phyloP scores from a whole-genome alignment of 2,888 invertebrate genomes.

The Chrysotoxum bicinctum region DNA sequence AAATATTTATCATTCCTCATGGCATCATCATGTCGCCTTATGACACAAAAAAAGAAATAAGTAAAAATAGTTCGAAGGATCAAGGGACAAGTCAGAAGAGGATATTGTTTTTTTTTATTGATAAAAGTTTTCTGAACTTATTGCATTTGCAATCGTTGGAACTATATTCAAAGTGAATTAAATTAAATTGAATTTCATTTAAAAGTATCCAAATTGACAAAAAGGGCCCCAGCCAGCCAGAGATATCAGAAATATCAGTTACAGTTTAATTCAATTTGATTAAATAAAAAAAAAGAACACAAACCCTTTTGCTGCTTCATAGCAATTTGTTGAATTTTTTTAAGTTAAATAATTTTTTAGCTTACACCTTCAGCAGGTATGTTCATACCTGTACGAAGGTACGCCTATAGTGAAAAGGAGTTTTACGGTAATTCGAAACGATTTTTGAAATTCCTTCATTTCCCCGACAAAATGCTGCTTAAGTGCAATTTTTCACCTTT shows the following conservation, averaged over 20 bases:
- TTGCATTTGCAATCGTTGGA: background rate
- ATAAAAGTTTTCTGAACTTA: conserved; percentile 5
- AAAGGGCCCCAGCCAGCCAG: too few relatives aligned
- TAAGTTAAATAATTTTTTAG: background rate
- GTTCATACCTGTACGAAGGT: background rate
- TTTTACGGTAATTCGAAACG: conserved; percentile 43
- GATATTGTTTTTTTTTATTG: background rate
- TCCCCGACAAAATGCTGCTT: conserved; percentile 7
- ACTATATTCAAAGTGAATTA: background rate
- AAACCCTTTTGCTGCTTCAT: background rate
- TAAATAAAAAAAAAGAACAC: background rate
- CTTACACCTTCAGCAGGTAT: background rate
- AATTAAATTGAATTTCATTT: conserved; percentile 13
- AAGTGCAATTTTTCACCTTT: conserved; percentile 36
- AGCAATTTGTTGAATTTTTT: conserved; percentile 8
- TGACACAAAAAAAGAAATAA: background rate
- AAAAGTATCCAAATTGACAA: background rate
- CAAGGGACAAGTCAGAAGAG: background rate
- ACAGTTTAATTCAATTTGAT: conserved; percentile 14
- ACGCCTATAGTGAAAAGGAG: background rate
- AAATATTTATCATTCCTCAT: conserved; percentile 39
- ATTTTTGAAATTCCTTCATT: conserved; percentile 21
- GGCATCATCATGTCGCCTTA: conserved; percentile 5
- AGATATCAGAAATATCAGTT: conserved; percentile 10
- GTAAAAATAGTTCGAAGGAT: background rate